Conservation (phyloP, 37 sponge, comb jelly and placozoan genomes). For the Halichondria panicea region DNA sequence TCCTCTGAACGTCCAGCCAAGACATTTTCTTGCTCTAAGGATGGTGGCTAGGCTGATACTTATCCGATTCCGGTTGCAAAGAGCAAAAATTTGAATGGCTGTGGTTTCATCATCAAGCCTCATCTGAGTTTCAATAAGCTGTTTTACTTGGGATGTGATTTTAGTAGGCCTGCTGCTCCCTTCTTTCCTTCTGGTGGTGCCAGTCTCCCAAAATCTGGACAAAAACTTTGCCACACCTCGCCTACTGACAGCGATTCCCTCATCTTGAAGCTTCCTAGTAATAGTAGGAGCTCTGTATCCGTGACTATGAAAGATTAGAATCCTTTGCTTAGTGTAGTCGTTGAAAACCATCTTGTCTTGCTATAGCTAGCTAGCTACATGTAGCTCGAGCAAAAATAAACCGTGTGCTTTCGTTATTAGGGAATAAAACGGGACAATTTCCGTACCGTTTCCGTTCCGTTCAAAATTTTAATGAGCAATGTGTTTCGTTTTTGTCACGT, state of each 20-base stretch:
- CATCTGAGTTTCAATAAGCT: constrained; percentile 23
- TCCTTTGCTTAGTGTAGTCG: not conserved
- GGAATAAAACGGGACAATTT: too few relatives aligned
- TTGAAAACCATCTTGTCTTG: constrained; percentile 5
- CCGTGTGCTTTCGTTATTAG: too few relatives aligned
- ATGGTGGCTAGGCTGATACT: not conserved
- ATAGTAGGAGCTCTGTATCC: constrained; percentile 13
- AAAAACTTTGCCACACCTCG: constrained; percentile 10
- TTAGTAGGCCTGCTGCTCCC: constrained; percentile 11
- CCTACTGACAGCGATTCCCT: not conserved
- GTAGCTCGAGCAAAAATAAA: too few relatives aligned
- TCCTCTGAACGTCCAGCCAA: constrained; percentile 39
- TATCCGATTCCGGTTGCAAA: not conserved
- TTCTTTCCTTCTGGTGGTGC: not conserved
- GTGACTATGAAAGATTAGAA: not conserved
- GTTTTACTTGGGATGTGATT: constrained; percentile 9
- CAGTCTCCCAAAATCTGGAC: not conserved
- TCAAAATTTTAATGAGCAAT: too few relatives aligned
- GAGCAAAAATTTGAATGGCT: constrained; percentile 5
- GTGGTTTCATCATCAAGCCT: constrained; percentile 22
- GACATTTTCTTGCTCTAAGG: not conserved
- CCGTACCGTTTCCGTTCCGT: too few relatives aligned
- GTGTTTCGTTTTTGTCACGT: too few relatives aligned
- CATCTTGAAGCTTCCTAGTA: not conserved
- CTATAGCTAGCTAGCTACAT: too few relatives aligned